Percentiles rank a stretch among this genome's conserved stretches.
Conservation (phyloP, 64 coral and sea anemone species). For the Montipora sp. region DNA sequence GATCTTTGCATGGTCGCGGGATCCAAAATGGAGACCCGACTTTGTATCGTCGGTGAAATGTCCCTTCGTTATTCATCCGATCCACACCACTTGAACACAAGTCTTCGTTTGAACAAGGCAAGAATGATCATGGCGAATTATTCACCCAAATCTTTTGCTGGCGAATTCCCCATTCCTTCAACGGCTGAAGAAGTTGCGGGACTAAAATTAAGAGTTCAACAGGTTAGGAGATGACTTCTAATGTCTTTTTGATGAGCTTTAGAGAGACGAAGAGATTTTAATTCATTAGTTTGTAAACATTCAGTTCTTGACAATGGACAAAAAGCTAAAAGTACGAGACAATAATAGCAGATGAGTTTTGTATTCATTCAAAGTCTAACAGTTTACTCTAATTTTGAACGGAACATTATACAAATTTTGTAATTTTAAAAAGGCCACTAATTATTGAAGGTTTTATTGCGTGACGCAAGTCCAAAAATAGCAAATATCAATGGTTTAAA, state of each 20-base stretch:
- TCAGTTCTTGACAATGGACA: not conserved
- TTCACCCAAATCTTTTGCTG: constrained; percentile 63
- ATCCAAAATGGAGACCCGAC: constrained; percentile 71
- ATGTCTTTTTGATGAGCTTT: not conserved
- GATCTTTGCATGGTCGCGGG: constrained; percentile 83
- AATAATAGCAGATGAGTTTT: not conserved
- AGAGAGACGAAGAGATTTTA: not conserved
- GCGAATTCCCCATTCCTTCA: constrained; percentile 74
- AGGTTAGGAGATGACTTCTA: constrained; percentile 44
- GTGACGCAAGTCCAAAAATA: not conserved
- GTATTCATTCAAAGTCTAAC: no score
- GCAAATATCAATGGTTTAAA: not conserved
- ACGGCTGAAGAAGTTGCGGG: constrained; percentile 68
- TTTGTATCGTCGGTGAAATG: constrained; percentile 89
- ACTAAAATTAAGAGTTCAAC: constrained; percentile 65
- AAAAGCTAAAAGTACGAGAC: not conserved
- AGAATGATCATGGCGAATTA: constrained; percentile 68
- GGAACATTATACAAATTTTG: not conserved
- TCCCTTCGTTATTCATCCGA: constrained; percentile 71
- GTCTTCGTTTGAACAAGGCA: constrained; percentile 64
- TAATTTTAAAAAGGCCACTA: not conserved
- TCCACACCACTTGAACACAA: constrained; percentile 73
- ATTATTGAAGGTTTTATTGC: not conserved
- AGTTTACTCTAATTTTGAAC: not conserved
- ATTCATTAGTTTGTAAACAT: not conserved